Base-by-base conservation (phyloP, 2,113 vertebrate genomes). In the Rhinoptilus africanus region DNA sequence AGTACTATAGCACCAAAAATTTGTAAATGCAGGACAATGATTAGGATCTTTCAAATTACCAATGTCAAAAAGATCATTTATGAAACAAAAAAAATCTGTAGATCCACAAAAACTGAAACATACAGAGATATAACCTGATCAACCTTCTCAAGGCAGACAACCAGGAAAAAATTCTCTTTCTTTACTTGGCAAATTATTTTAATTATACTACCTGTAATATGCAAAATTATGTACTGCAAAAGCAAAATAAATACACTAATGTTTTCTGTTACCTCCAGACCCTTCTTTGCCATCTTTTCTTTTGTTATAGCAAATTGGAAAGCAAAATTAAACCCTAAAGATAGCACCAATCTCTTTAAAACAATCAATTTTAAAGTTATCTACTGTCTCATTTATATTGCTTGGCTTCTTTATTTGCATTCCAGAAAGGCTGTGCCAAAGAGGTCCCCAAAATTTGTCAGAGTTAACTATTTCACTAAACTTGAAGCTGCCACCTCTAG, bases 391-490 rank as follows among this genome's bases (percentile, higher is more conserved):
- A 57, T 66, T 92, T 96, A 21, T 71, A 90, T 87, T 74, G 22
- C 59, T 21, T 56, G 12, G 72, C n/a, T 74, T 63, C 77, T 94
- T 91, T 91, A 73, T 92, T 87, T 79, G 85, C 82, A 95, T 93
- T 96, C 50, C 74, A 64, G 91, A 87, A 97, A 92, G 77, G 23
- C 83, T 84, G 68, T 62, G 64, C 45, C 74, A 83, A 80, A 54
- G 86, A 63, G 32, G 60, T 84, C 77, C 73, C 84, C 84, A 78
- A 95, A 98, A 97, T 97, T 91, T 95, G 64, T 96, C 96, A 93
- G 84, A 80, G 92, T 96, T 96, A 96, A 97, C 95, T 93, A 91
- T 97, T 97, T 89, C 92, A 89, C 88, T 89, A 93, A 98, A 98
- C 94, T 97, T 97, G 92, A 90, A 97, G 56, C 78, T 97, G 92